These are phyloP conservation scores for Neoarius graeffei DNA, from an alignment of 2,113 vertebrate genomes.

Conservation along the genomic window DNA sequence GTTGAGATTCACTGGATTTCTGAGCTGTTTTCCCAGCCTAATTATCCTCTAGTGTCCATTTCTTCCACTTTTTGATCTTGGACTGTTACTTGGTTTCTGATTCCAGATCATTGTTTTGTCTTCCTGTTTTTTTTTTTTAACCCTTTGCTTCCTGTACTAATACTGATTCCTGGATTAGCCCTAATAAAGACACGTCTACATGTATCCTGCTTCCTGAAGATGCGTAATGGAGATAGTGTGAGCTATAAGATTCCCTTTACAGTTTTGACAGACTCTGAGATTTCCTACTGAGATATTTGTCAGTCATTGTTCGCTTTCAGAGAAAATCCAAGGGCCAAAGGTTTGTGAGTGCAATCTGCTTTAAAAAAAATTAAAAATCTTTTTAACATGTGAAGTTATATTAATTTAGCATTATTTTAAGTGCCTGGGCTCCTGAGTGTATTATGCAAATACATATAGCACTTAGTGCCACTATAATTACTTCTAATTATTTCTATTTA, in stretches of 20 bases:
- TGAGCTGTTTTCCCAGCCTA: background rate
- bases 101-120: background rate
- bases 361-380: background rate
- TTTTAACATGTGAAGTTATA: background rate
- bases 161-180: background rate
- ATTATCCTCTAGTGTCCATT: background rate
- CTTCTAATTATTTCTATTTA: constrained; percentile 25
- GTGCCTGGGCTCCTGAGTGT: background rate
- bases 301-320: background rate
- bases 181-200: background rate
- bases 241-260: background rate
- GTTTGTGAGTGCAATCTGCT: background rate
- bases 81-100: background rate
- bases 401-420: background rate
- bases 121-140: constrained; percentile 2
- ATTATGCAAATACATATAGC: constrained; percentile 4
- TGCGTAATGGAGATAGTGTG: background rate
- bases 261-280: background rate
- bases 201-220: background rate
- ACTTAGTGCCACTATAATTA: constrained; percentile 21
- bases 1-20: background rate
- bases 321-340: background rate
- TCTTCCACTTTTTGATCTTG: background rate
- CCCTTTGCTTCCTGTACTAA: background rate
- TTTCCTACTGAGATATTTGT: background rate